Base-by-base conservation (phyloP, 2,797 vertebrate genomes). In the Carapus acus region DNA sequence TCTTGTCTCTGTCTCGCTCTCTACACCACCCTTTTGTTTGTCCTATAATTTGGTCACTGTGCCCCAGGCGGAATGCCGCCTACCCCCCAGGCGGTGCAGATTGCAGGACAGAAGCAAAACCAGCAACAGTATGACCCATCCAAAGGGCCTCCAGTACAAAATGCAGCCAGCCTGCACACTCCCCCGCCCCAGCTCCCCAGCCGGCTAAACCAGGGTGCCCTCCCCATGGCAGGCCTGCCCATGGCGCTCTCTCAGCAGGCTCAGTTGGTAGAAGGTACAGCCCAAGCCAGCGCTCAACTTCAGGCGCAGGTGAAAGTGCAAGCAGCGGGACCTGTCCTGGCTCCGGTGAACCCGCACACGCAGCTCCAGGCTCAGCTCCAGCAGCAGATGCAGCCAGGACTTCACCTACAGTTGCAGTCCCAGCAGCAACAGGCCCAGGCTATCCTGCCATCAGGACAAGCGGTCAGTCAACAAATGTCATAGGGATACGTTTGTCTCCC, bases 131-230 rank as follows among this genome's bases (percentile, higher is more conserved):
- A 93, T 0, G 94, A 96, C 82, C 92, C 90, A 3, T 96, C 94
- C 39, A 94, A 94, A 81, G 93, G 93, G 23, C 94, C 94, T 1
- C 93, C 92, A 0, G 92, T 94, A 62, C 91, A 94, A 87, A 94
- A 94, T 2, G 93, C 92, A 0, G 94, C 92, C 8, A 94, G 91
- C 39, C 81, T 93, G 33, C 92, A 94, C 75, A 94, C 91, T 0
- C 93, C 93, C 1, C 92, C 92, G 0, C 93, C 93, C 0, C 92
- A 94, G 82, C 85, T 94, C 49, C 93, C 92, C 0, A 79, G 85
- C 23, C 86, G 92, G 34, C 68, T 92, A 66, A 86, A 91, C 52
- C 86, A 89, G 24, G 64, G 85, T 1, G 62, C 41, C 1, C 83
- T 90, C 13, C 83, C 91, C 8, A 83, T 94, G 80, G 69, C 86